phyloP scores from a whole-genome alignment of 2,113 vertebrate species.

The Ptilonorhynchus violaceus region DNA sequence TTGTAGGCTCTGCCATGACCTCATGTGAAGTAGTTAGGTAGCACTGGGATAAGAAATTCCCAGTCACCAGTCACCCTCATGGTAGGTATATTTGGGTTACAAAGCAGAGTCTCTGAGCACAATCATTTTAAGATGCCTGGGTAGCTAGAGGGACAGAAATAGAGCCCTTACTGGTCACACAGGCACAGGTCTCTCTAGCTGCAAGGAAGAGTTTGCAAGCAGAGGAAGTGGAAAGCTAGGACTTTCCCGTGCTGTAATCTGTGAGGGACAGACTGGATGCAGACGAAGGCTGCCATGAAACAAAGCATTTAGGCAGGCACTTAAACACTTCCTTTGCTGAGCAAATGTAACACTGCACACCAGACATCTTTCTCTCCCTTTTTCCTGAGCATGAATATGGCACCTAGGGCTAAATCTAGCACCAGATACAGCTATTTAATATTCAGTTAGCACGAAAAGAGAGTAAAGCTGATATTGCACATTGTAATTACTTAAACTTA shows the following conservation, averaged over 20 bases:
- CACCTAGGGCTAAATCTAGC: neutral
- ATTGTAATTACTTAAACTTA: neutral
- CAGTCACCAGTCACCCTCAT: neutral
- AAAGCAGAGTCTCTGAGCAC: neutral
- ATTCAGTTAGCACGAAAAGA: neutral
- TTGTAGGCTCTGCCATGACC: neutral
- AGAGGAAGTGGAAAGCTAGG: neutral
- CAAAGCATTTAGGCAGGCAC: neutral
- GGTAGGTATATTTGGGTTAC: neutral
- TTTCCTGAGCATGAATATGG: neutral
- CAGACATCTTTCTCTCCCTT: neutral
- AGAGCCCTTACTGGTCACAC: neutral
- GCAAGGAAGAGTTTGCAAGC: neutral
- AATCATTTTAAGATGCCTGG: neutral
- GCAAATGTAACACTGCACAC: neutral
- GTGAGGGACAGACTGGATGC: neutral
- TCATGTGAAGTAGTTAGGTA: neutral
- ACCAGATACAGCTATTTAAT: neutral
- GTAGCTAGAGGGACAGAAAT: neutral
- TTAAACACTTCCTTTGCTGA: slow-evolving; percentile 15
- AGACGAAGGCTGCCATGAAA: neutral
- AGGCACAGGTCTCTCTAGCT: neutral
- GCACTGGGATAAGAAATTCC: neutral
- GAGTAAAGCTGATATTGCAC: neutral
- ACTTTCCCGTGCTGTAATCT: neutral